Evolutionary conservation across 2,113 vertebrate genomes (phyloP).

Genomic region (Pomatorhinus ruficollis): DNA sequence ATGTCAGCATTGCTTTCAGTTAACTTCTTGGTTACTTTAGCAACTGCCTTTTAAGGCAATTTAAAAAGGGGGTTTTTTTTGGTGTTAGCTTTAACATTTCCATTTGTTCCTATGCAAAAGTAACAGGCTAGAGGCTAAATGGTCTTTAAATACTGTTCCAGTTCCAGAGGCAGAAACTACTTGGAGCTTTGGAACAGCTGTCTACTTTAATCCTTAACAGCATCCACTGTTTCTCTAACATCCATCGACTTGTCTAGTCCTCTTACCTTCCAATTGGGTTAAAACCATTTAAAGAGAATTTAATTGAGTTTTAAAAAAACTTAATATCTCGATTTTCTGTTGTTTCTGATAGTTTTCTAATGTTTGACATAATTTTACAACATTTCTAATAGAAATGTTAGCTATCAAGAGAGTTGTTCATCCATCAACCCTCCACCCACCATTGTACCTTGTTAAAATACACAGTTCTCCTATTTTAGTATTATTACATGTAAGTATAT

Average conservation of each 20-base stretch:
- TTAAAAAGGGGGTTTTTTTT: not conserved
- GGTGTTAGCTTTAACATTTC: not conserved
- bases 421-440: not conserved
- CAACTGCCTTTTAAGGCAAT: not conserved
- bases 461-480: not conserved
- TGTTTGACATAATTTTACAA: not conserved
- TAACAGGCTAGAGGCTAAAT: not conserved
- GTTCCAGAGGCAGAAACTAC: not conserved
- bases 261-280: not conserved
- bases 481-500: not conserved
- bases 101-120: not conserved
- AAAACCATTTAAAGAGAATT: not conserved
- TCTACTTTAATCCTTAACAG: not conserved
- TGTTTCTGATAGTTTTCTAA: not conserved
- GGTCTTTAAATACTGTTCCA: not conserved
- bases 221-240: not conserved
- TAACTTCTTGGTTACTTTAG: not conserved
- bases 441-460: not conserved
- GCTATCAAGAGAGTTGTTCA: not conserved
- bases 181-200: not conserved
- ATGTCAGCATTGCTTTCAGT: not conserved
- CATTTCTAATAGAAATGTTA: not conserved
- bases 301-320: not conserved
- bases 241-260: not conserved
- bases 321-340: not conserved